Conservation (phyloP, 1,140 invertebrate genomes). For the Drosophila punjabiensis region DNA sequence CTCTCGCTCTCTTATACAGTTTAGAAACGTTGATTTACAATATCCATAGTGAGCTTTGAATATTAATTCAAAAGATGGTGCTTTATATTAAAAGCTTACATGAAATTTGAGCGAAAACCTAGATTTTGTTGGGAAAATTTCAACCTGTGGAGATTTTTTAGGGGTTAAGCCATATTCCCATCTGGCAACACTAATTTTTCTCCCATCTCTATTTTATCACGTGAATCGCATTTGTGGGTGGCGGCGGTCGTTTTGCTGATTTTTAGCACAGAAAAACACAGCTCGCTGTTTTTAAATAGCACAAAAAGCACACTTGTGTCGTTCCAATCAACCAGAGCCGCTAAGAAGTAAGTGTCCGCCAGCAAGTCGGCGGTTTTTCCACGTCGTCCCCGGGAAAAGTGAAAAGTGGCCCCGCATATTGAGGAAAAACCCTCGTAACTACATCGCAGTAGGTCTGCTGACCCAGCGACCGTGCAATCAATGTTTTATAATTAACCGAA, state of each 20-base stretch:
- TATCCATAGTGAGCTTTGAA: too few relatives aligned
- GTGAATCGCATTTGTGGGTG: slow-evolving; percentile 77
- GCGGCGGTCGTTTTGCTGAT: slow-evolving; percentile 74
- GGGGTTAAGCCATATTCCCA: too few relatives aligned
- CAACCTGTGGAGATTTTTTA: too few relatives aligned
- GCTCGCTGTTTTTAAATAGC: slow-evolving; percentile 48
- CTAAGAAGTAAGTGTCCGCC: slow-evolving; percentile 63
- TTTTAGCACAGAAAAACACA: slow-evolving; percentile 49
- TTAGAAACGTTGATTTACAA: too few relatives aligned
- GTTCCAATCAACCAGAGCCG: slow-evolving; percentile 47
- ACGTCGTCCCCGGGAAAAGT: slow-evolving; percentile 24
- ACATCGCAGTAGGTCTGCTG: slow-evolving; percentile 56
- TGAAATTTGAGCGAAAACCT: too few relatives aligned
- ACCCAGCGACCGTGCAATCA: slow-evolving; percentile 34
- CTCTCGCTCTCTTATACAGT: too few relatives aligned
- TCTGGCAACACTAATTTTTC: too few relatives aligned
- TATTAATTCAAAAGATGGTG: too few relatives aligned
- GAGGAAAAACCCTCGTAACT: slow-evolving; percentile 30
- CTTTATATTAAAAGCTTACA: too few relatives aligned
- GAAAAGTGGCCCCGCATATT: slow-evolving; percentile 33
- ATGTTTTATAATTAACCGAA: background rate
- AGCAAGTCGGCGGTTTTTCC: background rate
- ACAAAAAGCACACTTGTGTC: slow-evolving; percentile 54
- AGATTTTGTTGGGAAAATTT: too few relatives aligned
- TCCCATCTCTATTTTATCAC: slow-evolving; percentile 36